Percentiles rank a stretch among this genome's conserved stretches.
Conservation (phyloP, 2,888 invertebrate genomes). For the Aphodius sticticus region DNA sequence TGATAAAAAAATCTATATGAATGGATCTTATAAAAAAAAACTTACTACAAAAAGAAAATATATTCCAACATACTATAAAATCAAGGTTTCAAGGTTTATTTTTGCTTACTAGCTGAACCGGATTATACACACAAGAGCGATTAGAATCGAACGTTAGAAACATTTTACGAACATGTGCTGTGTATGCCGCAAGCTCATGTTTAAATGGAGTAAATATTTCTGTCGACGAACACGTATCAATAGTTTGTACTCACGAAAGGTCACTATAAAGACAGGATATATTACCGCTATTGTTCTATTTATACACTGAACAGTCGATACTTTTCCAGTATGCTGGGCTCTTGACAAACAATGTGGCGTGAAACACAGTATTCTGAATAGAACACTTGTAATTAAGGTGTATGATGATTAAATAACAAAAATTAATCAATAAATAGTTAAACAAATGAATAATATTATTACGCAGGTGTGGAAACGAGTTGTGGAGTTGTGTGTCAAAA, state of each 20-base stretch:
- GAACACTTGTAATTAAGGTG: too few relatives aligned
- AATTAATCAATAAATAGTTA: too few relatives aligned
- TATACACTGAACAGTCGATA: background rate
- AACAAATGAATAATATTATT: too few relatives aligned
- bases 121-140: background rate
- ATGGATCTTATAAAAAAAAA: too few relatives aligned
- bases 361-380: too few relatives aligned
- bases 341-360: background rate
- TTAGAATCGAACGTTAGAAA: background rate
- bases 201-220: background rate
- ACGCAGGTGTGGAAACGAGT: too few relatives aligned
- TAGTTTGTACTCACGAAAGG: background rate
- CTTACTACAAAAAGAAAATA: too few relatives aligned
- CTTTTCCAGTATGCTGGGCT: background rate
- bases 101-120: too few relatives aligned
- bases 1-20: too few relatives aligned
- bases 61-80: background rate
- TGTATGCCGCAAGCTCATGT: background rate
- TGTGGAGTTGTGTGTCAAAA: too few relatives aligned
- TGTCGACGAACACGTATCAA: background rate
- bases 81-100: background rate
- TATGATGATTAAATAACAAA: too few relatives aligned
- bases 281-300: background rate
- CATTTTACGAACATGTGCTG: background rate
- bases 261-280: background rate